Percentiles rank a stretch among this genome's conserved stretches.
Evolutionary conservation across 2,113 vertebrate species (phyloP).

Genomic region (Micromys minutus): DNA sequence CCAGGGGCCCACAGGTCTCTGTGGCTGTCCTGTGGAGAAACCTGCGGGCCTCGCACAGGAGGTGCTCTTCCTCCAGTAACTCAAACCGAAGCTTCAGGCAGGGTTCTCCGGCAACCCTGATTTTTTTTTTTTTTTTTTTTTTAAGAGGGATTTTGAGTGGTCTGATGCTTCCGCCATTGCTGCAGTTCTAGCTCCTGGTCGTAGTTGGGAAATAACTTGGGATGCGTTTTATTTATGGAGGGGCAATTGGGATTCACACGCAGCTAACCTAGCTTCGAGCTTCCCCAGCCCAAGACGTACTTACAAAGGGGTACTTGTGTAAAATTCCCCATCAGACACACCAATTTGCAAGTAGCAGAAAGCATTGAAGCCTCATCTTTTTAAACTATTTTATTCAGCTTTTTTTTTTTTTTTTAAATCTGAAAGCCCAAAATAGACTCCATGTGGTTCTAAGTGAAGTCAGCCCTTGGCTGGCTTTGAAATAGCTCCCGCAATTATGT

Average conservation of each 20-base stretch:
- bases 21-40: neutral
- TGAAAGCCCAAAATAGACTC: conserved; percentile 87
- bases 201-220: conserved; percentile 74
- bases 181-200: conserved; percentile 63
- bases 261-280: conserved; percentile 69
- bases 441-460: conserved; percentile 88
- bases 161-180: conserved; percentile 27
- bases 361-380: conserved; percentile 79
- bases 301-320: conserved; percentile 82
- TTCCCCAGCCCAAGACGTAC: conserved; percentile 51
- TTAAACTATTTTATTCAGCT: conserved; percentile 82
- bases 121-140: conserved; percentile 74
- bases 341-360: conserved; percentile 83
- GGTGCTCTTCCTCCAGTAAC: neutral
- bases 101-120: conserved; percentile 60
- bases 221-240: conserved; percentile 77
- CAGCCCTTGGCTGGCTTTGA: conserved; percentile 87
- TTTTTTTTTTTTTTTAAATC: conserved; percentile 78
- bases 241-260: conserved; percentile 72
- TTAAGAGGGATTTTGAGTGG: conserved; percentile 62
- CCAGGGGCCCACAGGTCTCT: neutral
- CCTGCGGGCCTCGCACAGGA: neutral
- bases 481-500: conserved; percentile 89
- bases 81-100: conserved; percentile 17
- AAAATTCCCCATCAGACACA: conserved; percentile 82